Evolutionary conservation across 1,140 invertebrate species (phyloP).

Genomic region (Drosophila athabasca): DNA sequence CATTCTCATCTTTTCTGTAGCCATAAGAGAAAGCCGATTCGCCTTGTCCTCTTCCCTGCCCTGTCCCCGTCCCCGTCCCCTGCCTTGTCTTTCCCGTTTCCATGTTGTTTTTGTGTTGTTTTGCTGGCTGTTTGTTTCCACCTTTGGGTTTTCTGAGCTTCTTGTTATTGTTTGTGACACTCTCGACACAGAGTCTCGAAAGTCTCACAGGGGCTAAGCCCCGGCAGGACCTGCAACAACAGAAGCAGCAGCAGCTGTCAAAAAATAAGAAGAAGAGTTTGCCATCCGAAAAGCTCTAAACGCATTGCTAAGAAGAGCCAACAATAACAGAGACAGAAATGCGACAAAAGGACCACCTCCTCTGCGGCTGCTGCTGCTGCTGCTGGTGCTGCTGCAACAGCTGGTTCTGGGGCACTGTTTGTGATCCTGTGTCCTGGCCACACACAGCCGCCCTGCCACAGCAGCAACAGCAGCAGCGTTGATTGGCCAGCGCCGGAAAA

Average conservation of each 20-base stretch:
- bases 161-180: constrained; percentile 68
- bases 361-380: too few relatives aligned
- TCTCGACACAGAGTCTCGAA: not conserved
- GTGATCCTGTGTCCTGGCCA: constrained; percentile 55
- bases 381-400: constrained; percentile 46
- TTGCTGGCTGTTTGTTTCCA: constrained; percentile 29
- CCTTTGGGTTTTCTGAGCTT: constrained; percentile 22
- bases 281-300: constrained; percentile 34
- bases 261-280: constrained; percentile 26
- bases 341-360: not conserved
- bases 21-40: not conserved
- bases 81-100: constrained; percentile 27
- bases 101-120: constrained; percentile 15
- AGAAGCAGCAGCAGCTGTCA: constrained; percentile 65
- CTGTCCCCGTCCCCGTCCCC: too few relatives aligned
- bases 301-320: constrained; percentile 28
- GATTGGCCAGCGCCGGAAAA: constrained; percentile 77
- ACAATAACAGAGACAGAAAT: constrained; percentile 41
- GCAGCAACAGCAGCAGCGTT: constrained; percentile 32
- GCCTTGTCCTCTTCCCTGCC: too few relatives aligned
- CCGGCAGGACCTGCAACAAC: constrained; percentile 45
- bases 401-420: constrained; percentile 36
- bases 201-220: constrained; percentile 46
- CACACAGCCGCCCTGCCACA: constrained; percentile 3
- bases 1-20: constrained; percentile 1